phyloP scores from a whole-genome alignment of 1,140 invertebrate genomes.

The Harpegnathos saltator region DNA sequence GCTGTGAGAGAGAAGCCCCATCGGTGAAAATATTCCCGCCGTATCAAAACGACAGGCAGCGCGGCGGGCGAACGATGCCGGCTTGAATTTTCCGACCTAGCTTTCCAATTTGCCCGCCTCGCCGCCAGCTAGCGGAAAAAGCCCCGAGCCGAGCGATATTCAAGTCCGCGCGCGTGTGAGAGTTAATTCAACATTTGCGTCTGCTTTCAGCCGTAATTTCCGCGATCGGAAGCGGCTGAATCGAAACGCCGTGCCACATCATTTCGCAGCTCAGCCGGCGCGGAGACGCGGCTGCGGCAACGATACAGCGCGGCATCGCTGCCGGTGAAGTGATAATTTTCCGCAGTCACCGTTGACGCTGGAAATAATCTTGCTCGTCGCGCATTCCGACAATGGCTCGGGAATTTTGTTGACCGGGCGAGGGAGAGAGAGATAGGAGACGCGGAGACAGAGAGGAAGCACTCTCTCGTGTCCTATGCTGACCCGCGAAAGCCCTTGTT shows the following conservation, averaged over 20 bases:
- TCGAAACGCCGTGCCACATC: neutral
- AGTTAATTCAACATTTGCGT: too few species aligned
- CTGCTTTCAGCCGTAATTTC: neutral
- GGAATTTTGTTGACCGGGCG: conserved; percentile 23
- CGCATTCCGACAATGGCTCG: neutral
- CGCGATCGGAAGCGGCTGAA: neutral
- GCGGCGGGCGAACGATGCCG: too few species aligned
- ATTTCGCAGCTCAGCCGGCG: neutral
- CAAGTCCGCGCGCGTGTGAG: too few species aligned
- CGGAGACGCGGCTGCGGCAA: too few species aligned
- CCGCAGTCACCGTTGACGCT: neutral
- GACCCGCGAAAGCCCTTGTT: conserved; percentile 17
- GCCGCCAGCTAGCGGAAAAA: too few species aligned
- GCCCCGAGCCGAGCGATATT: too few species aligned
- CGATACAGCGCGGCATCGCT: neutral
- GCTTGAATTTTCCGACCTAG: too few species aligned
- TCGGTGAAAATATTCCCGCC: too few species aligned
- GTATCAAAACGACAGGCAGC: too few species aligned
- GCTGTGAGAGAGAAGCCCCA: too few species aligned
- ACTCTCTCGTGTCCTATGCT: conserved; percentile 10
- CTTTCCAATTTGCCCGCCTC: too few species aligned
- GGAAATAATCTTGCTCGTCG: conserved; percentile 2
- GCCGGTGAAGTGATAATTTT: conserved; percentile 17
- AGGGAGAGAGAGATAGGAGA: neutral
- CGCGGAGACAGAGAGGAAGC: neutral